Evolutionary conservation across 2,888 invertebrate species (phyloP), one percentile per base, ranked within the genome.

Genomic region (Parnassius apollo): DNA sequence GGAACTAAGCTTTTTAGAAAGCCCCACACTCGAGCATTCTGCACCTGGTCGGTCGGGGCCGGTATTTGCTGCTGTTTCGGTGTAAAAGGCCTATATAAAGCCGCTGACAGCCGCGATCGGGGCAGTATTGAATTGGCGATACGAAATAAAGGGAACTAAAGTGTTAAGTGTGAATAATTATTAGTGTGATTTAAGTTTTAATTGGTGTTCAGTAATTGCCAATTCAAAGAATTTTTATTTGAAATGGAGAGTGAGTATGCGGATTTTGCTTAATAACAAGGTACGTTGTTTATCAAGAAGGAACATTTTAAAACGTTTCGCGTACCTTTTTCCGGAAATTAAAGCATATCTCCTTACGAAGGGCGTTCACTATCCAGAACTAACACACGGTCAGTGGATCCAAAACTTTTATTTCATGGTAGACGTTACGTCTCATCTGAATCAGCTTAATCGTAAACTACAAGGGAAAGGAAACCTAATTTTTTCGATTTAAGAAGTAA

Each of bases 401-500:
- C 52, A 52, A n/a, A 52, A 57, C 46, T 46, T 46, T 18, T 57
- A 57, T 46, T 45, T 57, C 18, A 46, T 46, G 45, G 46, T 18
- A 48, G 57, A 45, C 46, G 57, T 57, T 57, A 57, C 57, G 46
- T 57, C 46, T 46, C 48, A 57, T 57, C 48, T 57, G 45, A 56
- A 56, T 57, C 57, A 57, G 46, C 46, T 57, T 57, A 57, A 46
- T 57, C 57, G 57, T 57, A 46, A 57, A 25, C 46, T 57, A 57
- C 57, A 46, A 57, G 46, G 48, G 46, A 25, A 57, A 57, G 57
- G 22, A 57, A 57, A 57, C 45, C 46, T 12, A 11, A 45, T 45
- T 46, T 57, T 45, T 57, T 46, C 48, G 48, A 57, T 57, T 46
- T 57, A 2, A 57, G 46, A 57, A 57, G 57, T 22, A 45, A 44